Evolutionary conservation across 1,140 invertebrate genomes (phyloP).

Genomic region (Popillia japonica): DNA sequence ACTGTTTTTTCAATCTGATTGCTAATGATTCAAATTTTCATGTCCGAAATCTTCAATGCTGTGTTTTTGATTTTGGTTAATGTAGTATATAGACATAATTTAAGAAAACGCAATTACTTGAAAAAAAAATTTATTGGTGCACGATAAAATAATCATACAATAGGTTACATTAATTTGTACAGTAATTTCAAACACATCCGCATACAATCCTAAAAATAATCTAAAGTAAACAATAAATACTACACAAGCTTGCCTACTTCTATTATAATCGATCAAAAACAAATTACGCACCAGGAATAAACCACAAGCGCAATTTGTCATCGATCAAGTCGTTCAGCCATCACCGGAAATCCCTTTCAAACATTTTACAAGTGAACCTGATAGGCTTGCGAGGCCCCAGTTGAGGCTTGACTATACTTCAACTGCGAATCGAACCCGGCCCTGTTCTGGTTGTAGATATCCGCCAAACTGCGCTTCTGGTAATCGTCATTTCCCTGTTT

Average conservation of each 20-base stretch:
- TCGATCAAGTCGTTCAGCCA: not conserved
- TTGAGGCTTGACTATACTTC: not conserved
- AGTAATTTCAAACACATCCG: not conserved
- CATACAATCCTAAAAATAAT: not conserved
- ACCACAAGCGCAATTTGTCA: not conserved
- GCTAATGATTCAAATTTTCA: too few relatives aligned
- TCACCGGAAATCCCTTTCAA: not conserved
- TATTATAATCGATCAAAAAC: constrained; percentile 22
- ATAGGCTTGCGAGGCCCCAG: not conserved
- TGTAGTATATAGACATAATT: too few relatives aligned
- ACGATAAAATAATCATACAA: too few relatives aligned
- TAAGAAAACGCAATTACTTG: too few relatives aligned
- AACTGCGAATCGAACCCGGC: not conserved
- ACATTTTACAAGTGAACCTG: not conserved
- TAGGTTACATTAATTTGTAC: too few relatives aligned
- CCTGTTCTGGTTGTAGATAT: constrained; percentile 10
- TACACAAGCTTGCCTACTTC: not conserved
- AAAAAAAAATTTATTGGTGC: too few relatives aligned
- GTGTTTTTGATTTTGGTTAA: too few relatives aligned
- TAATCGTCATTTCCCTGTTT: constrained; percentile 51
- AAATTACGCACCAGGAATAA: not conserved
- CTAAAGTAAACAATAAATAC: constrained; percentile 1
- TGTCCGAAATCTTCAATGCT: too few relatives aligned
- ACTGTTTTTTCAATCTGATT: too few relatives aligned
- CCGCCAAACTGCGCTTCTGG: not conserved